Conservation (phyloP, 2,113 vertebrate genomes). For the Scophthalmus maximus region DNA sequence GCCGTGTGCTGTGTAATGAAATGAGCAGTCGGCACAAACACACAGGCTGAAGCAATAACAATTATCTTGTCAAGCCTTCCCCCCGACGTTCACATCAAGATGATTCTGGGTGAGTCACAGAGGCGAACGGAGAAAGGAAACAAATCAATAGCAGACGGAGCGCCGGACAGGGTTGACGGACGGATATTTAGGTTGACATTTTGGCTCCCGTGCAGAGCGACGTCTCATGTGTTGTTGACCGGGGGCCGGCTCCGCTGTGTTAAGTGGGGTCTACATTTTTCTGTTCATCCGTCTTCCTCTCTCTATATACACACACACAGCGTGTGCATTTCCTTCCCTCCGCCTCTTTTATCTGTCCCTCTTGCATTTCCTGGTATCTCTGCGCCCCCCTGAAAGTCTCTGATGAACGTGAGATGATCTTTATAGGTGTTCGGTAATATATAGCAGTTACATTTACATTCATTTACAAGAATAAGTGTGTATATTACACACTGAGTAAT, state of each 20-base stretch:
- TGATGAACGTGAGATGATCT: conserved; percentile 23
- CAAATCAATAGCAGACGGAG: conserved; percentile 66
- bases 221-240: conserved; percentile 30
- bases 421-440: conserved; percentile 4
- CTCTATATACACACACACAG: conserved; percentile 17
- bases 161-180: conserved; percentile 24
- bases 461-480: too few relatives aligned
- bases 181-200: conserved; percentile 69
- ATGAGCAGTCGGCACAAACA: conserved; percentile 47
- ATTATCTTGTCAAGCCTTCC: conserved; percentile 47
- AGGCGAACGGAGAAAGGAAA: conserved; percentile 28
- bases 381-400: conserved; percentile 16
- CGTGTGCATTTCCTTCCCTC: conserved; percentile 15
- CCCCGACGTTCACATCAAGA: conserved; percentile 50
- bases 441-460: neutral
- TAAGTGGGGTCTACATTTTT: conserved; percentile 32
- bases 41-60: conserved; percentile 34
- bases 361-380: neutral
- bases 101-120: conserved; percentile 60
- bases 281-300: conserved; percentile 25
- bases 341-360: conserved; percentile 14
- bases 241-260: conserved; percentile 4
- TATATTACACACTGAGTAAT: too few relatives aligned
- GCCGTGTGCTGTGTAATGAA: conserved; percentile 23
- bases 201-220: conserved; percentile 15